Conservation (phyloP, 2,888 invertebrate species). For the Nysson spinosus region DNA sequence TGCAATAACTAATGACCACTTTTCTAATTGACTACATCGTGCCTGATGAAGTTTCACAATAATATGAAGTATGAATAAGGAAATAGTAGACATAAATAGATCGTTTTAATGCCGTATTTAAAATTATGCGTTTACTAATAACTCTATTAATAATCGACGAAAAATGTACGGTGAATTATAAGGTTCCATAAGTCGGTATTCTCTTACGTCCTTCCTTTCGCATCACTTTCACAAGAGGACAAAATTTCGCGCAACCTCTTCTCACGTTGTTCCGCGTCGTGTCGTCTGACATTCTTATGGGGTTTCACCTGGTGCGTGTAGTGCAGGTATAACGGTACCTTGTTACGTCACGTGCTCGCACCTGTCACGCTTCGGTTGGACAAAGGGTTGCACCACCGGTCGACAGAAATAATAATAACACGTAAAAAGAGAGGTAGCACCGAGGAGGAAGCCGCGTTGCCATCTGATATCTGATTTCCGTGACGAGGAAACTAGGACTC, state of each 20-base stretch:
- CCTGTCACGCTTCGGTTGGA: slow-evolving; percentile 67
- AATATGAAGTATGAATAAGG: too few relatives aligned
- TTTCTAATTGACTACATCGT: too few relatives aligned
- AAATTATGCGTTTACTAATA: too few relatives aligned
- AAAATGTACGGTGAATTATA: too few relatives aligned
- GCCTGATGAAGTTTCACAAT: too few relatives aligned
- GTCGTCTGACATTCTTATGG: slow-evolving; percentile 60
- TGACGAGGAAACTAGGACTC: slow-evolving; percentile 41
- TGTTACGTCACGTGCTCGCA: slow-evolving; percentile 70
- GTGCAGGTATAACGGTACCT: slow-evolving; percentile 67
- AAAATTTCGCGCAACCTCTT: slow-evolving; percentile 50
- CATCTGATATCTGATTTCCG: slow-evolving; percentile 70
- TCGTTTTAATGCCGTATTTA: too few relatives aligned
- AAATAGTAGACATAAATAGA: too few relatives aligned
- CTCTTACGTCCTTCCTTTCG: slow-evolving; percentile 25
- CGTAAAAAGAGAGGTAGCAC: slow-evolving; percentile 28
- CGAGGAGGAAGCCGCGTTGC: slow-evolving; percentile 37
- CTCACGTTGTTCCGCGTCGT: slow-evolving; percentile 35
- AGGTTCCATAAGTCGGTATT: slow-evolving; percentile 3
- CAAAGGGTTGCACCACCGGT: slow-evolving; percentile 65
- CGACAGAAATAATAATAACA: slow-evolving; percentile 40
- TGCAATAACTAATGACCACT: too few relatives aligned
- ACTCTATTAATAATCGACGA: too few relatives aligned
- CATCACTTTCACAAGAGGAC: slow-evolving; percentile 56
- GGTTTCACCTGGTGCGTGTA: slow-evolving; percentile 62